Evolutionary conservation across 2,888 invertebrate species (phyloP).

Genomic region (Apoderus coryli): DNA sequence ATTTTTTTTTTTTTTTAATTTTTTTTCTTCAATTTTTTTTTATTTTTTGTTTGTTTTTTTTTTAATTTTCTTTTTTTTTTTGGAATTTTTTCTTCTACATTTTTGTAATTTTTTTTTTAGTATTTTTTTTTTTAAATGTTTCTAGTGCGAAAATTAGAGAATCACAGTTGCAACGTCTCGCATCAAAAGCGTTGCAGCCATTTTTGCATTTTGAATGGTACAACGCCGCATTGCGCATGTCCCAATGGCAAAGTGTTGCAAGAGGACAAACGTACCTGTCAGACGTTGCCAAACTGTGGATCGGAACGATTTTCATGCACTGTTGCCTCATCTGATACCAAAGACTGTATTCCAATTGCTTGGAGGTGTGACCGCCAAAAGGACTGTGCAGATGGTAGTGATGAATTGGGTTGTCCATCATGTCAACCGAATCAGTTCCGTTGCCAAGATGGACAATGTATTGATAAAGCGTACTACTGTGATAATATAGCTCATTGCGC

Average conservation of each 20-base stretch:
- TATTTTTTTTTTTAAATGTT: no score
- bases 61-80: no score
- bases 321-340: constrained; percentile 38
- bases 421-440: constrained; percentile 57
- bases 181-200: constrained; percentile 50
- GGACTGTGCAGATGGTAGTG: constrained; percentile 73
- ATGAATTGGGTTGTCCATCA: constrained; percentile 59
- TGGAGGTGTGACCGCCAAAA: constrained; percentile 66
- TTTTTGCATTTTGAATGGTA: constrained; percentile 48
- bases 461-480: constrained; percentile 33
- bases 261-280: constrained; percentile 50
- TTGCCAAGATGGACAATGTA: constrained; percentile 34
- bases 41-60: no score
- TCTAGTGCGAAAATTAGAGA: no score
- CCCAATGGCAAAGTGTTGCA: constrained; percentile 52
- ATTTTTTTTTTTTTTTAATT: no score
- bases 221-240: constrained; percentile 57
- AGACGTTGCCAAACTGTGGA: constrained; percentile 52
- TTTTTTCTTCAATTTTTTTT: no score
- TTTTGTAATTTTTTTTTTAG: no score
- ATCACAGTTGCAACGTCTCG: constrained; percentile 46
- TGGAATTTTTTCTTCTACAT: no score
- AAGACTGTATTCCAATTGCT: constrained; percentile 52
- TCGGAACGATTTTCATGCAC: constrained; percentile 58
- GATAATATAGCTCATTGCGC: constrained; percentile 50